Evolutionary conservation across 2,888 invertebrate species (phyloP), one percentile per base, ranked within the genome.

Genomic region (Achlya flavicornis): DNA sequence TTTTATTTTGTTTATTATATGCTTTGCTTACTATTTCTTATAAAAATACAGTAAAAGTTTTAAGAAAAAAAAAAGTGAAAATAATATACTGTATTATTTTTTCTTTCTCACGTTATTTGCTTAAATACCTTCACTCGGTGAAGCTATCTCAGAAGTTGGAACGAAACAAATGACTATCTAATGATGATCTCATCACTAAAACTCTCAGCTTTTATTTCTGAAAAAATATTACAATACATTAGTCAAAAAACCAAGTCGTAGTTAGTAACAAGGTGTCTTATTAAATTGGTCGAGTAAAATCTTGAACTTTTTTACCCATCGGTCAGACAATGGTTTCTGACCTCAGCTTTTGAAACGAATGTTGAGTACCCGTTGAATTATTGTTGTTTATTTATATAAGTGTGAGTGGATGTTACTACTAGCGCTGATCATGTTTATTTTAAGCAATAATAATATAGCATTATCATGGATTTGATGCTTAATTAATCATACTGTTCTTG

Each of bases 321-420:
- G 64, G 71, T 69, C 81, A 81, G 78, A 90, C 89, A 89, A 90
- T 89, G 80, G 78, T 76, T 81, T 74, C 77, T 88, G 90, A 89
- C 88, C 90, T 85, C 85, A 75, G 70, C 70, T 66, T 77, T 79
- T 73, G 68, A 75, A 78, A 83, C 79, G 76, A 80, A 77, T 79
- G 82, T 79, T 83, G 85, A 88, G 87, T 84, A 84, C 80, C 72
- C 73, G 71, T 78, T 83, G 79, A 83, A 77, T 84, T 80, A 84
- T 86, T 85, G 77, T 85, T 88, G 84, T 86, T 89, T 87, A 85
- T 86, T 86, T 87, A 83, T 71, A 63, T 70, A 60, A 58, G 53
- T 53, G 19, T 53, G 53, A 53, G 19, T 53, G 66, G 63, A 65
- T 64, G 67, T 63, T 41, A 58, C 57, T 33, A 48, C 35, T 3